Evolutionary conservation across 2,797 vertebrate genomes (phyloP).

Genomic region (Galagoides demidoff): DNA sequence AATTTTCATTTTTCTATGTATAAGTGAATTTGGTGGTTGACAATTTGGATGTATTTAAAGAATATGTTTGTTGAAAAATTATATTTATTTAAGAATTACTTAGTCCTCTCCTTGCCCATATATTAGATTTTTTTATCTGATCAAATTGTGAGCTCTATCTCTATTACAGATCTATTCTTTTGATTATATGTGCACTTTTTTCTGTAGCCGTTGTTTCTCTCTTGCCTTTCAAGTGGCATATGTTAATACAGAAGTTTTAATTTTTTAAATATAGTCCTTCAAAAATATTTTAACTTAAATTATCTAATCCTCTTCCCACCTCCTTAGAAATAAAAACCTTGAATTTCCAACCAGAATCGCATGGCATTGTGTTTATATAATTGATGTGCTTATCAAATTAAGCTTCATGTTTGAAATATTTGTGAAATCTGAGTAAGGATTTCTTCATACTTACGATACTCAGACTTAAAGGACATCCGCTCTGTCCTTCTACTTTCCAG

Average conservation of each 20-base stretch:
- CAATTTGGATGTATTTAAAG: conserved; percentile 44
- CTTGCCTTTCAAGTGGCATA: neutral
- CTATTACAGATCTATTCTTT: neutral
- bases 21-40: conserved; percentile 35
- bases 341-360: neutral
- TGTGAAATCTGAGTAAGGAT: no score
- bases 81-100: neutral
- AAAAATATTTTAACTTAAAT: conserved; percentile 20
- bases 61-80: conserved; percentile 20
- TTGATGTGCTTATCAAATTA: neutral
- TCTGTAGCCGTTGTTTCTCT: neutral
- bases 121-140: neutral
- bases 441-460: no score
- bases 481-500: neutral
- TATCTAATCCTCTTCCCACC: neutral
- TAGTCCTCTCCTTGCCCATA: neutral
- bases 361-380: neutral
- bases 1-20: conserved; percentile 26
- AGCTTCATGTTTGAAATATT: neutral
- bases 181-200: neutral
- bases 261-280: neutral
- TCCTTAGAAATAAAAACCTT: neutral
- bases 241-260: neutral
- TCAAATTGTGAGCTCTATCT: neutral
- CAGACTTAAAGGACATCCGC: neutral